Evolutionary conservation across 2,888 invertebrate species (phyloP), one percentile per base, ranked within the genome.

Genomic region (Ashinkailepas kermadecensis): DNA sequence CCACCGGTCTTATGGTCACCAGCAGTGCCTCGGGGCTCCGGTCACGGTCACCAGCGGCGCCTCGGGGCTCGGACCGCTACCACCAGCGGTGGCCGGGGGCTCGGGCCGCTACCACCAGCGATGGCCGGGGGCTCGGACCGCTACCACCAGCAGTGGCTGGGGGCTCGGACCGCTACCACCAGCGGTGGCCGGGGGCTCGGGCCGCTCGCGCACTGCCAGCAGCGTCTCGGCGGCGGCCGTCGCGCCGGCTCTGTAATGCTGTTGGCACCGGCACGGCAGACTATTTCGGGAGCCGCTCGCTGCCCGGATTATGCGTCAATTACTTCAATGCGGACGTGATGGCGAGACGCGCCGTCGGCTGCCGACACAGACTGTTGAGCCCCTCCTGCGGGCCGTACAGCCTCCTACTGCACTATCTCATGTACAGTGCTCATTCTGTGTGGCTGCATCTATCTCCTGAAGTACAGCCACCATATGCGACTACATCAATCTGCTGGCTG

Each of bases 301-400:
- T 12, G 65, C 18, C 65, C 65, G 65, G n/a, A 65, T 65, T 65
- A 65, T 65, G 65, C 65, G 65, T 65, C 65, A 23, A 65, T 65
- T 65, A 65, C 65, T 65, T 65, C 65, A 65, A 65, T 65, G n/a
- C 65, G 9, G 23, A 59, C 12, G 39, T 39, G 39, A 39, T 39
- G 39, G 39, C 39, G 2, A 39, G 39, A 39, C 39, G 4, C 39
- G 39, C 39, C 39, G 39, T 39, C 39, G 39, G 39, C 4, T 4
- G 39, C 39, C 39, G 39, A 1, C 39, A 39, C 39, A 39, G 39
- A 39, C 39, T 39, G 39, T 39, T 39, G 39, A 39, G 39, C 39
- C 39, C 39, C 39, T 39, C 39, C 39, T 39, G 39, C 39, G 39
- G 39, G 39, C 39, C 39, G 39, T 1, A 1, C 39, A 39, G 39